Conservation (phyloP, 2,888 invertebrate species). For the Agrochola macilenta region DNA sequence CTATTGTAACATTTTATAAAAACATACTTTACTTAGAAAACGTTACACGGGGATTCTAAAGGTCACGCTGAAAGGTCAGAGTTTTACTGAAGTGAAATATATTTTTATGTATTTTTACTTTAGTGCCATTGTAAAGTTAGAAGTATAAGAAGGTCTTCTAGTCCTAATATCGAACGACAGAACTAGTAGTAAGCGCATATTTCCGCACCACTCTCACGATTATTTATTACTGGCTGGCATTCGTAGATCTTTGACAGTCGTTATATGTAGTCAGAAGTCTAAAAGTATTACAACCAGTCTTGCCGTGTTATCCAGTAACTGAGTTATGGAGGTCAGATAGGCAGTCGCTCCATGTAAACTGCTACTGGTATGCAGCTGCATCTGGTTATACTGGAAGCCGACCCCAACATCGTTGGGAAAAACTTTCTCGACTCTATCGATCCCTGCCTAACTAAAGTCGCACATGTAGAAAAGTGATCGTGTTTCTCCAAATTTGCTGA, state of each 20-base stretch:
- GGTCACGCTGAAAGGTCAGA: constrained; percentile 43
- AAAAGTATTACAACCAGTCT: too few relatives aligned
- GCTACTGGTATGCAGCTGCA: neutral
- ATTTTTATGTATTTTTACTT: constrained; percentile 8
- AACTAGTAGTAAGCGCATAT: neutral
- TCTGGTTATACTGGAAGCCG: neutral
- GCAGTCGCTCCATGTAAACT: neutral
- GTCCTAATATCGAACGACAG: neutral
- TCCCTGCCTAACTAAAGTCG: neutral
- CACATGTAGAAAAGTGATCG: neutral
- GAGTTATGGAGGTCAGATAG: too few relatives aligned
- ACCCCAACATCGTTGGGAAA: neutral
- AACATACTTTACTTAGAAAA: neutral
- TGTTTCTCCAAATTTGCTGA: neutral
- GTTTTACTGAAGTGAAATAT: constrained; percentile 6
- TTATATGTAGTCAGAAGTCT: too few relatives aligned
- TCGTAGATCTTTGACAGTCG: neutral
- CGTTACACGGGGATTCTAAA: constrained; percentile 11
- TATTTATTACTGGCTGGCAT: neutral
- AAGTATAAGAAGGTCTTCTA: neutral
- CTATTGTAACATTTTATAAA: too few relatives aligned
- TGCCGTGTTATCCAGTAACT: too few relatives aligned
- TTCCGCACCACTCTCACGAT: neutral
- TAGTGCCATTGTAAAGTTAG: neutral
- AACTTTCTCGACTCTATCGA: neutral